A percentile compares a stretch with the other conserved stretches of the same genome.
Conservation (phyloP, 2,888 invertebrate genomes). For the Polyommatus icarus region DNA sequence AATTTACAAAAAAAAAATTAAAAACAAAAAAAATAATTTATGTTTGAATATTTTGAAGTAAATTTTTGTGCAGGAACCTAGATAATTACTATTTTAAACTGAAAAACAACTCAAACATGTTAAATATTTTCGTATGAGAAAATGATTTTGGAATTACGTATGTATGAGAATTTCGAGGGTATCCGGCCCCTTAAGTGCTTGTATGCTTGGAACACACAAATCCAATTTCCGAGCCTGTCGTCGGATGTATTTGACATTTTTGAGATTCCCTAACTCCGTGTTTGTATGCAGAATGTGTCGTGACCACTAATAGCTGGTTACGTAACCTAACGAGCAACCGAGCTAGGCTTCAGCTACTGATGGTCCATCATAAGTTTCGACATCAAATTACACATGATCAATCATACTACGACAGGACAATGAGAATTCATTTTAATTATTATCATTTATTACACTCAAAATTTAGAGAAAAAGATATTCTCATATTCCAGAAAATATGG, state of each 20-base stretch:
- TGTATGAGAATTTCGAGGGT: no score
- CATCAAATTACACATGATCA: constrained; percentile 13
- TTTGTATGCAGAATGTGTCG: constrained; percentile 11
- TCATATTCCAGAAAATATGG: neutral
- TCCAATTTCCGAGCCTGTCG: neutral
- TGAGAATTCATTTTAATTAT: neutral
- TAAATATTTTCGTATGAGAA: no score
- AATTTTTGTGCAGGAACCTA: no score
- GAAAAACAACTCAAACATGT: no score
- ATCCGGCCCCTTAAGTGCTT: no score
- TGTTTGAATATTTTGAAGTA: no score
- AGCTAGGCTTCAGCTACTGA: neutral
- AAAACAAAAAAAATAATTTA: no score
- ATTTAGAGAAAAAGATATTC: neutral
- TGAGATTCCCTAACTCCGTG: neutral
- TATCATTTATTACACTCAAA: neutral
- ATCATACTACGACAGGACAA: neutral
- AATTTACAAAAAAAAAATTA: no score
- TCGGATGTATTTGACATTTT: neutral
- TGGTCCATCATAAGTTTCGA: neutral
- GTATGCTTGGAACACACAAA: neutral
- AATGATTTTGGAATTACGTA: no score
- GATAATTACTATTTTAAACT: no score
- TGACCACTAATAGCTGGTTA: neutral
- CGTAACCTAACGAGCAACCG: constrained; percentile 2